Evolutionary conservation across 2,113 vertebrate genomes (phyloP).

Genomic region (Strix uralensis): DNA sequence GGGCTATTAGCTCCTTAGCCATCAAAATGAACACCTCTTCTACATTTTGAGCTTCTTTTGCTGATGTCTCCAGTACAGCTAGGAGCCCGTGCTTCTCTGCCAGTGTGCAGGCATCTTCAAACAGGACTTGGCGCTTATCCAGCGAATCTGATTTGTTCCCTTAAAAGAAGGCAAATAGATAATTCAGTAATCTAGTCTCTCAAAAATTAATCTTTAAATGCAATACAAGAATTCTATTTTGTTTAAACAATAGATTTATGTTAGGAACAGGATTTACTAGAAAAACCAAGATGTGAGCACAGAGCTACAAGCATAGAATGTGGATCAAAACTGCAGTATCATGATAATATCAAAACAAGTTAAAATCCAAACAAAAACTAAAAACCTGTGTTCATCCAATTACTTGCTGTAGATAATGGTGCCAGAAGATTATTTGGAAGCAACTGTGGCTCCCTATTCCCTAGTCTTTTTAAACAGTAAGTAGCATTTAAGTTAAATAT

Average conservation of each 20-base stretch:
- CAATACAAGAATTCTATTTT: background rate
- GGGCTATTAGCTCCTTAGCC: constrained; percentile 76
- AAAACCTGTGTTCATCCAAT: background rate
- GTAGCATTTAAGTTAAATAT: background rate
- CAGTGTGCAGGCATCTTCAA: constrained; percentile 86
- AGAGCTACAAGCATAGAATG: background rate
- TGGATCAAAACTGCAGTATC: background rate
- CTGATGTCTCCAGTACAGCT: constrained; percentile 92
- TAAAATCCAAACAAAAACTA: background rate
- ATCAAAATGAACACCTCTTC: constrained; percentile 83
- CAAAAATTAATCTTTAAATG: background rate
- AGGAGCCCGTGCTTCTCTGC: constrained; percentile 85
- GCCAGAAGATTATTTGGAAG: background rate
- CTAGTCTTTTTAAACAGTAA: background rate
- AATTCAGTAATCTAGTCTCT: background rate
- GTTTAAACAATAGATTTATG: background rate
- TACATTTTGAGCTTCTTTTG: constrained; percentile 83
- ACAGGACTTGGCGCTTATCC: constrained; percentile 82
- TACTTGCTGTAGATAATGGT: background rate
- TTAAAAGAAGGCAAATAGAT: constrained; percentile 36
- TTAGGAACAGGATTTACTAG: background rate
- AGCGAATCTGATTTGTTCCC: constrained; percentile 92
- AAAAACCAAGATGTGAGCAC: background rate
- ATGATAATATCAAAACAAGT: background rate
- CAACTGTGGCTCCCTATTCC: background rate